Evolutionary conservation across 2,113 vertebrate species (phyloP), one percentile per base, ranked within the genome.

Genomic region (Hoplias malabaricus): DNA sequence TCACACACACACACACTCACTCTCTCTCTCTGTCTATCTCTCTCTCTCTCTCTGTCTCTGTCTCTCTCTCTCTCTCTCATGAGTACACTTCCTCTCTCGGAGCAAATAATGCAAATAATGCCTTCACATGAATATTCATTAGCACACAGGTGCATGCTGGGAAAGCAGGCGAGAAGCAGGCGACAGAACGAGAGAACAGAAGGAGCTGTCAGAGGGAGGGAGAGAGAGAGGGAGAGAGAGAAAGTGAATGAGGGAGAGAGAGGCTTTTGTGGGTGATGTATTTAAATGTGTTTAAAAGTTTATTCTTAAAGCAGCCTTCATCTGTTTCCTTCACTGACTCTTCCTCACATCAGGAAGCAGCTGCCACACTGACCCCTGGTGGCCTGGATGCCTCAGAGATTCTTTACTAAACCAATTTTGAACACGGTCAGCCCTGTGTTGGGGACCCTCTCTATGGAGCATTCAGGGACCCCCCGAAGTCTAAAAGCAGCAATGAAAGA

Each of bases 21-120:
- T 56, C 48, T 31, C 66, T 67, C 46, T 61, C 78, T 4, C 46
- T 4, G 16, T 4, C 16, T 4, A 14, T 4, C 46, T 16, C 46
- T 16, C n/a, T 16, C 54, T 59, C 34, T 56, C 48, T 31, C 66
- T 67, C 16, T 76, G 38, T 48, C 43, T 63, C 80, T 7, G 5
- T 7, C 40, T 7, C 5, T 7, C 40, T 7, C 40, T 42, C 40
- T 53, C 21, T 23, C 38, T 61, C 36, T 57, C 25, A 16, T 68
- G 29, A 62, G 73, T 75, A n/a, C 36, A 36, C 73, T 72, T 65
- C 48, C 36, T 57, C 65, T 76, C 46, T 57, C 21, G 48, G 57
- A 29, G 31, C 78, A 76, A 63, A 76, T 80, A 80, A 80, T 71
- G 79, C 79, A 81, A 77, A 81, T 71, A 77, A 76, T 57, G 56